phyloP scores from a whole-genome alignment of 2,113 vertebrate genomes.

The Setophaga coronata region DNA sequence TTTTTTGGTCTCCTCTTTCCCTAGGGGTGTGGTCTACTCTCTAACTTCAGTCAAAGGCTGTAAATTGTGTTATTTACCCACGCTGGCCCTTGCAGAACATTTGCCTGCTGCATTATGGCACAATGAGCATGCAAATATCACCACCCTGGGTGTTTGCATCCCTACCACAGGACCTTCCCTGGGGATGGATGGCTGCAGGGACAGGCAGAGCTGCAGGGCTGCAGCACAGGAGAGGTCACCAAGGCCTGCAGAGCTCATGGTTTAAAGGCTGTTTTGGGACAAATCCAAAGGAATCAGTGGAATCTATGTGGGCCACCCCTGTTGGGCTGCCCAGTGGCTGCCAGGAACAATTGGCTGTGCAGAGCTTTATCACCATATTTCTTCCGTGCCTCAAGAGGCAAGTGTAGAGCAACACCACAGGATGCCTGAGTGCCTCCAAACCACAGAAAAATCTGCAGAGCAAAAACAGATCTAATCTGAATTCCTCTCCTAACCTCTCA shows the following conservation, averaged over 20 bases:
- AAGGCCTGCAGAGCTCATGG: not conserved
- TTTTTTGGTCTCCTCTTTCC: not conserved
- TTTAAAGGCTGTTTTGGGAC: not conserved
- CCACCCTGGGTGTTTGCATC: not conserved
- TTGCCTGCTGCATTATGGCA: not conserved
- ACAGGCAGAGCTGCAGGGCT: not conserved
- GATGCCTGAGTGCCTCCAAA: not conserved
- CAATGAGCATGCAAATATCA: not conserved
- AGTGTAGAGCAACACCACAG: not conserved
- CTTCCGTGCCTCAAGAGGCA: not conserved
- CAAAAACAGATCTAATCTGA: not conserved
- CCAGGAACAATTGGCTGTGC: not conserved
- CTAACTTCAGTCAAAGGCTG: not conserved
- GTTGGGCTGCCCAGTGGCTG: not conserved
- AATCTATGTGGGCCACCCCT: not conserved
- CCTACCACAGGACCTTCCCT: fast-evolving
- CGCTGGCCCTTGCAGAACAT: not conserved
- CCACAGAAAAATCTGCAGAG: not conserved
- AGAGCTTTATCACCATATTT: not conserved
- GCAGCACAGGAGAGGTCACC: not conserved
- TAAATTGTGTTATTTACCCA: not conserved
- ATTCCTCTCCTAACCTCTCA: not conserved
- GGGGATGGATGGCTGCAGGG: fast-evolving
- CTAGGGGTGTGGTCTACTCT: not conserved
- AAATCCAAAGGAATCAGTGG: not conserved